phyloP scores from a whole-genome alignment of 2,113 vertebrate species.

The Fulmarus glacialis region DNA sequence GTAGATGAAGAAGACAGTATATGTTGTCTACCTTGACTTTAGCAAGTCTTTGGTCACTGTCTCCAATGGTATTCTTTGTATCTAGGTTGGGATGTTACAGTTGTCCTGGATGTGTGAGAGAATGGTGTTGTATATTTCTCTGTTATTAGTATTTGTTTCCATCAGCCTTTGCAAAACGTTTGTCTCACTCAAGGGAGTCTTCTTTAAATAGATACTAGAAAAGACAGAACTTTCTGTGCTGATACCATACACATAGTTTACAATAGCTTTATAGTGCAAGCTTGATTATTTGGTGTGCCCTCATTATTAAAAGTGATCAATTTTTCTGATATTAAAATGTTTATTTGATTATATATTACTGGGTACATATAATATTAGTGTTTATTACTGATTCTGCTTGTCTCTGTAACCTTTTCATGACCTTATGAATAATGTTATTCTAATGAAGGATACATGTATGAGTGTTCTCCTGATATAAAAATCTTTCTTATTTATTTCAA shows the following conservation, averaged over 20 bases:
- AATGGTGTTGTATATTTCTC: not conserved
- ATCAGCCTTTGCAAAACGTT: not conserved
- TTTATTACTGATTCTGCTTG: not conserved
- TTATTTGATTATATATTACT: not conserved
- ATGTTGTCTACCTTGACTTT: not conserved
- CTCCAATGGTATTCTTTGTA: not conserved
- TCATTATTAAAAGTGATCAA: not conserved
- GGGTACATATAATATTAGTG: not conserved
- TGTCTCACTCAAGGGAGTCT: not conserved
- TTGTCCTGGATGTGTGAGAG: not conserved
- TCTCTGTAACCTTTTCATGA: not conserved
- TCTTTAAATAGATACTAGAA: not conserved
- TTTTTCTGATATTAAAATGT: not conserved
- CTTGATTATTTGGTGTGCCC: not conserved
- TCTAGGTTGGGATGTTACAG: not conserved
- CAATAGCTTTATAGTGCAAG: not conserved
- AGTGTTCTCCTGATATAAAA: not conserved
- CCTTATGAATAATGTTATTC: not conserved
- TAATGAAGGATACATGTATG: not conserved
- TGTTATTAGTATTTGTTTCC: not conserved
- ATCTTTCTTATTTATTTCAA: constrained; percentile 4
- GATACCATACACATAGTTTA: not conserved
- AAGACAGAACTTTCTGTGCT: not conserved
- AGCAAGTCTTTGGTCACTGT: not conserved
- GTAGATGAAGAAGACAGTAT: not conserved